Evolutionary conservation across 2,113 vertebrate genomes (phyloP).

Genomic region (Anolis sagrei): DNA sequence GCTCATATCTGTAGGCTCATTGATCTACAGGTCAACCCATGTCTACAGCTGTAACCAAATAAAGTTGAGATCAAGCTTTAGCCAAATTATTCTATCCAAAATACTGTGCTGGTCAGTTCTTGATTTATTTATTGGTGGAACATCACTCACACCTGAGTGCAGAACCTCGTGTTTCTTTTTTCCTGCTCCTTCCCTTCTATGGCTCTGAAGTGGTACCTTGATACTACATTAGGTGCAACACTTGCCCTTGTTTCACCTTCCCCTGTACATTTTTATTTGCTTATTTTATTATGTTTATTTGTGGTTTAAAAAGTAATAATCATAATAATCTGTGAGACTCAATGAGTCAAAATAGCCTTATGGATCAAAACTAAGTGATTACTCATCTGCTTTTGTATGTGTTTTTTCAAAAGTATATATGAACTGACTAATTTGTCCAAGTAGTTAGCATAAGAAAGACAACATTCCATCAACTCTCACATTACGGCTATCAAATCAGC

Average conservation of each 20-base stretch:
- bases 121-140: no score
- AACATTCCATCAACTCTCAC: slow-evolving; percentile 10
- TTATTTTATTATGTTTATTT: neutral
- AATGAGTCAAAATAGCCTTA: neutral
- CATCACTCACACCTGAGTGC: no score
- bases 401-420: neutral
- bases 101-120: no score
- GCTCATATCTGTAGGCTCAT: no score
- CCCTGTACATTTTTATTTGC: neutral
- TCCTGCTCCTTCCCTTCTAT: neutral
- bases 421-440: neutral
- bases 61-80: no score
- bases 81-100: no score
- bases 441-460: slow-evolving; percentile 4
- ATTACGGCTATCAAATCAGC: neutral
- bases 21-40: no score
- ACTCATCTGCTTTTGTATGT: neutral
- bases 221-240: neutral
- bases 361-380: neutral
- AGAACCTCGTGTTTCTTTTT: no score
- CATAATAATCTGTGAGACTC: neutral
- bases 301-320: neutral
- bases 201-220: neutral
- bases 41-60: no score
- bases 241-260: neutral